Percentiles rank a stretch among this genome's conserved stretches.
Evolutionary conservation across 2,888 invertebrate genomes (phyloP).

Genomic region (Axea sp.): DNA sequence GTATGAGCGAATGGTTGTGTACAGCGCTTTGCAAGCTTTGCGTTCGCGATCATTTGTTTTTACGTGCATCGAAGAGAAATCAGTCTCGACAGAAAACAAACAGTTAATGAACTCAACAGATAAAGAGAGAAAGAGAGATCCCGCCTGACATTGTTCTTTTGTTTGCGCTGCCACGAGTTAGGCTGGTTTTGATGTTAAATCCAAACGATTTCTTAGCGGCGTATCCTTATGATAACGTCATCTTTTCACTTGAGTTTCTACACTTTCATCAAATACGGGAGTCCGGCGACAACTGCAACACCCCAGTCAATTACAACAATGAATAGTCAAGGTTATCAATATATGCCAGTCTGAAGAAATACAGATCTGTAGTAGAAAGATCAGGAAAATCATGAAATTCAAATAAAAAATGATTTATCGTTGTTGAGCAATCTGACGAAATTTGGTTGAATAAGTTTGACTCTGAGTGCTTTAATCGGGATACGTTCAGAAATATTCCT

Average conservation of each 20-base stretch:
- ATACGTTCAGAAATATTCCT: too few species aligned
- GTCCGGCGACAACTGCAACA: constrained; percentile 78
- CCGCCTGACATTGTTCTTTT: constrained; percentile 14
- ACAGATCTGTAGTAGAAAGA: constrained; percentile 4
- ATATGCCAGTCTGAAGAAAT: constrained; percentile 32
- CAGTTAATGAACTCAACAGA: constrained; percentile 23
- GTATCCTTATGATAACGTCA: constrained; percentile 14
- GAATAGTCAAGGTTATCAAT: constrained; percentile 9
- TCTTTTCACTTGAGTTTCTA: constrained; percentile 63
- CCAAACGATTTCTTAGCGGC: constrained; percentile 30
- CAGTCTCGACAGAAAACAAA: constrained; percentile 57
- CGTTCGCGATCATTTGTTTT: constrained; percentile 15
- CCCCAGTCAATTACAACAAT: constrained; percentile 56
- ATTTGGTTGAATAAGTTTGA: too few species aligned
- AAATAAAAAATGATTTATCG: not conserved
- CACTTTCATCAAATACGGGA: constrained; percentile 78
- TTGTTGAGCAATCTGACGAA: too few species aligned
- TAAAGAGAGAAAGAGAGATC: constrained; percentile 19
- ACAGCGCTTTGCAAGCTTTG: constrained; percentile 29
- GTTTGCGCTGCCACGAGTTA: constrained; percentile 20
- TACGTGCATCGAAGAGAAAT: constrained; percentile 22
- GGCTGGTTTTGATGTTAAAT: constrained; percentile 24
- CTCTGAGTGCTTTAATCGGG: too few species aligned
- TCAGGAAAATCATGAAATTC: not conserved
- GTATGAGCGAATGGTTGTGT: too few species aligned